Conservation (phyloP, 2,888 invertebrate species). For the Metalampra italica region DNA sequence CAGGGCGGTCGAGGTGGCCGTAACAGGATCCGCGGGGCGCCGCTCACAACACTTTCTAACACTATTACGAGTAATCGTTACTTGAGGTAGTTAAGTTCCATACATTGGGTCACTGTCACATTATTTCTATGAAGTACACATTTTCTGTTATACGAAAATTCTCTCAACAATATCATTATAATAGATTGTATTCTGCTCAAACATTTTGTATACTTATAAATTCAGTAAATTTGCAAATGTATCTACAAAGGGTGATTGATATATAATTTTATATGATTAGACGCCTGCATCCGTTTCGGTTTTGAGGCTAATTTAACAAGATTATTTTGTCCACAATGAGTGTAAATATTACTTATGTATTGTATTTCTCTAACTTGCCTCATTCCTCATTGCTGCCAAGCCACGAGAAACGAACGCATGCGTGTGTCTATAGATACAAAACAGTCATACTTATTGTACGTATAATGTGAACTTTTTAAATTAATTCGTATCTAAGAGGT, state of each 20-base stretch:
- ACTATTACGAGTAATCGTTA: constrained; percentile 66
- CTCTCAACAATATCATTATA: constrained; percentile 48
- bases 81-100: constrained; percentile 74
- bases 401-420: background rate
- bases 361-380: background rate
- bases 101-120: constrained; percentile 51
- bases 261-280: constrained; percentile 1
- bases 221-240: constrained; percentile 25
- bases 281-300: constrained; percentile 5
- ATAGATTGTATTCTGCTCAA: constrained; percentile 44
- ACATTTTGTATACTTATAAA: constrained; percentile 27
- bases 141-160: constrained; percentile 55
- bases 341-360: no score
- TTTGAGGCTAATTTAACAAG: background rate
- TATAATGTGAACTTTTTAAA: constrained; percentile 8
- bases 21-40: constrained; percentile 18
- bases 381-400: background rate
- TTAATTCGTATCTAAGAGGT: constrained; percentile 33
- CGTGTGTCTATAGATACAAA: background rate
- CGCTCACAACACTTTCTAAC: constrained; percentile 47
- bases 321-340: background rate
- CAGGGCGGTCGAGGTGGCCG: background rate
- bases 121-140: constrained; percentile 65
- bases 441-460: constrained; percentile 5
- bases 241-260: constrained; percentile 14